phyloP scores from a whole-genome alignment of 2,888 invertebrate species.

The Tipula lateralis region DNA sequence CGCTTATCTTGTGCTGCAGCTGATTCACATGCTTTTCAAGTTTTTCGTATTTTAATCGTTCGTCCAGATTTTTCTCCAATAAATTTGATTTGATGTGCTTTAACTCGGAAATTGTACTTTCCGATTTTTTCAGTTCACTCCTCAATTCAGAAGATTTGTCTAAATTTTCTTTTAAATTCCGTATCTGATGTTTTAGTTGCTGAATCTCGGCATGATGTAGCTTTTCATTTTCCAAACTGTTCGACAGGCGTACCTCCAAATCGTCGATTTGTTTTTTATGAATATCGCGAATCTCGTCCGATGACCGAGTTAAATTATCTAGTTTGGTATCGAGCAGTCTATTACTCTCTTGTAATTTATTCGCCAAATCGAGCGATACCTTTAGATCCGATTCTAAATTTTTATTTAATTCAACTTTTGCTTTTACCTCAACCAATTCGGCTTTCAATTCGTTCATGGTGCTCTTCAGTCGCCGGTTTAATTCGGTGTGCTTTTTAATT shows the following conservation, averaged over 20 bases:
- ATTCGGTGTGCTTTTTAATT: conserved; percentile 60
- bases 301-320: conserved; percentile 43
- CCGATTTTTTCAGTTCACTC: conserved; percentile 48
- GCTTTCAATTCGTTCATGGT: background rate
- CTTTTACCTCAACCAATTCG: background rate
- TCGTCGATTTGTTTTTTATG: conserved; percentile 48
- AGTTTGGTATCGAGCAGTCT: conserved; percentile 54
- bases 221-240: conserved; percentile 45
- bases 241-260: conserved; percentile 45
- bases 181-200: background rate
- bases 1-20: conserved; percentile 50
- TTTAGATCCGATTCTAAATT: conserved; percentile 67
- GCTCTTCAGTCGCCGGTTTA: conserved; percentile 50
- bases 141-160: conserved; percentile 57
- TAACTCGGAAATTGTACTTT: conserved; percentile 37
- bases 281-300: conserved; percentile 45
- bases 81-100: conserved; percentile 52
- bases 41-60: conserved; percentile 49
- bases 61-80: conserved; percentile 53
- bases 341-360: conserved; percentile 62
- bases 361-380: conserved; percentile 64
- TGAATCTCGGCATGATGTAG: conserved; percentile 42
- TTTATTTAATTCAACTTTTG: conserved; percentile 51
- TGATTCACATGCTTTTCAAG: conserved; percentile 56
- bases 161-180: conserved; percentile 45